phyloP scores from a whole-genome alignment of 2,888 invertebrate species.

The Dryocosmus kuriphilus region DNA sequence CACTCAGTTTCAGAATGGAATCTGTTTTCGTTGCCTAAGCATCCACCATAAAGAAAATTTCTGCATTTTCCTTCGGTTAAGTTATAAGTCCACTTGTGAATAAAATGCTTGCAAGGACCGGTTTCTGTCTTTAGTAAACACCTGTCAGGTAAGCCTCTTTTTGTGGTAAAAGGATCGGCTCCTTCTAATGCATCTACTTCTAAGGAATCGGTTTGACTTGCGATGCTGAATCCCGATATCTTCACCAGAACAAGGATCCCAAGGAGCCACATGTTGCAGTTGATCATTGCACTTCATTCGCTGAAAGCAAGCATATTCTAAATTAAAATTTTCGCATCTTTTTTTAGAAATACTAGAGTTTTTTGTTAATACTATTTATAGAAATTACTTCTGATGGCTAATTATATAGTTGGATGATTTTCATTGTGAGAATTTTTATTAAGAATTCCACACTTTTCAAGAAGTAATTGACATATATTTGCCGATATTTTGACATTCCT shows the following conservation, averaged over 20 bases:
- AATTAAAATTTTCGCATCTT: neutral
- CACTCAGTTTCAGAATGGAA: constrained; percentile 85
- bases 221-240: constrained; percentile 52
- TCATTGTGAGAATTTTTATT: no score
- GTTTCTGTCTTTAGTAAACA: constrained; percentile 79
- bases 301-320: constrained; percentile 50
- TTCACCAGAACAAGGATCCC: constrained; percentile 68
- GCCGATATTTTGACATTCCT: no score
- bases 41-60: constrained; percentile 85
- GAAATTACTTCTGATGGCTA: no score
- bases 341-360: no score
- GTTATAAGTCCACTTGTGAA: constrained; percentile 85
- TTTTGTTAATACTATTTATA: no score
- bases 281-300: constrained; percentile 72
- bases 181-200: constrained; percentile 62
- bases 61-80: constrained; percentile 79
- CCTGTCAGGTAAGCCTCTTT: constrained; percentile 71
- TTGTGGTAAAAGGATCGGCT: constrained; percentile 62
- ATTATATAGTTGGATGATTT: no score
- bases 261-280: constrained; percentile 66
- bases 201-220: constrained; percentile 64
- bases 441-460: no score
- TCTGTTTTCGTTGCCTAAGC: constrained; percentile 84
- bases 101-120: constrained; percentile 82
- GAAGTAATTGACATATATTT: no score